Percentiles rank a stretch among this genome's conserved stretches.
Evolutionary conservation across 2,888 invertebrate genomes (phyloP).

Genomic region (Bhutanitis thaidina): DNA sequence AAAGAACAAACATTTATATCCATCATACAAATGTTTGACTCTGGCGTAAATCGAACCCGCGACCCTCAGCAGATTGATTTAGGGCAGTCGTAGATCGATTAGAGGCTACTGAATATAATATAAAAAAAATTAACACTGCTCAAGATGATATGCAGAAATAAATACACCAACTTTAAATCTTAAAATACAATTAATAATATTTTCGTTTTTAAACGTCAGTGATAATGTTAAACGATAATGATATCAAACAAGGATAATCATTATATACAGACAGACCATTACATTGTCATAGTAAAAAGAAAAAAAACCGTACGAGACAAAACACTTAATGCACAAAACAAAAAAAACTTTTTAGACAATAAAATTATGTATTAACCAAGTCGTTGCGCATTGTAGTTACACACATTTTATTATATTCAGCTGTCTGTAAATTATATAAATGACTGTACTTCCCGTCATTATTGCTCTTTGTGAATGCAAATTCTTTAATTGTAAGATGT

Average conservation of each 20-base stretch:
- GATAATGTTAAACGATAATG: neutral
- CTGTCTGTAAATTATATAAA: slow-evolving; percentile 32
- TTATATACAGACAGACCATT: neutral
- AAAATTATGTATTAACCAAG: neutral
- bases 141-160: no score
- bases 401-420: slow-evolving; percentile 19
- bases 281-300: neutral
- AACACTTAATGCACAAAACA: neutral
- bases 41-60: no score
- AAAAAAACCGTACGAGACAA: neutral
- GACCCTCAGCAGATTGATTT: no score
- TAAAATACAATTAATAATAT: neutral
- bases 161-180: no score
- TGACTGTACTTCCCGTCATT: slow-evolving; percentile 34
- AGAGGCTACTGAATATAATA: no score
- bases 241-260: neutral
- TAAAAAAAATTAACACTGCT: no score
- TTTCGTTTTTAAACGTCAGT: no score
- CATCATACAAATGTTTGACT: no score
- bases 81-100: no score
- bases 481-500: slow-evolving; percentile 21
- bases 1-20: no score
- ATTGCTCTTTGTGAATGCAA: slow-evolving; percentile 21
- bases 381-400: slow-evolving; percentile 2
- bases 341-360: slow-evolving; percentile 3